Conservation (phyloP, 2,888 invertebrate genomes). For the Rhagophthalmus giganteus region DNA sequence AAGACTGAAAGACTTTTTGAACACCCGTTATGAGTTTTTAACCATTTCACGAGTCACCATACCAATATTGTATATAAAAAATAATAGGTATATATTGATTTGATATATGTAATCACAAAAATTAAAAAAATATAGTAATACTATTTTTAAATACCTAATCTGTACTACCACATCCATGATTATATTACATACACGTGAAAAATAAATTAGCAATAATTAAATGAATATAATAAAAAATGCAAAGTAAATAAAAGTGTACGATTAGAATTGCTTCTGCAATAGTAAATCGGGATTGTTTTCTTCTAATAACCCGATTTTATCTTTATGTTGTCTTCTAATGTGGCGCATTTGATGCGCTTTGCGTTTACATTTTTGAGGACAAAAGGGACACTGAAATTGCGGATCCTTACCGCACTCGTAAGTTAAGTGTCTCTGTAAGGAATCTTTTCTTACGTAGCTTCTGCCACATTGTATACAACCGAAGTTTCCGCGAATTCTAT, state of each 20-base stretch:
- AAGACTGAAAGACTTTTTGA: too few relatives aligned
- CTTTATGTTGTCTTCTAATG: conserved; percentile 59
- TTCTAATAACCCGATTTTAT: conserved; percentile 57
- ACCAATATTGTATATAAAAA: too few relatives aligned
- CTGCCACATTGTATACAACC: conserved; percentile 73
- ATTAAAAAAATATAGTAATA: too few relatives aligned
- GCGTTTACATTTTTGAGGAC: conserved; percentile 69
- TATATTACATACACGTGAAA: too few relatives aligned
- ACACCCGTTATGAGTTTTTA: too few relatives aligned
- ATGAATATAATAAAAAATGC: not conserved
- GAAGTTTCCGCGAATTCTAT: conserved; percentile 55
- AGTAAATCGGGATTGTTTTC: conserved; percentile 54
- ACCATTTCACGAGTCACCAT: too few relatives aligned
- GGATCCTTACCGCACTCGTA: conserved; percentile 77
- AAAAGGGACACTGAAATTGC: conserved; percentile 71
- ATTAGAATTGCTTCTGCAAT: not conserved
- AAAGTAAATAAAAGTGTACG: conserved; percentile 1
- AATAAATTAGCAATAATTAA: too few relatives aligned
- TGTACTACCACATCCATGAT: too few relatives aligned
- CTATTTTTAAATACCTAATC: too few relatives aligned
- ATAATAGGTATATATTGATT: too few relatives aligned
- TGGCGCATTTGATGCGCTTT: conserved; percentile 64
- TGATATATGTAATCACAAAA: too few relatives aligned
- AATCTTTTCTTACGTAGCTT: conserved; percentile 76
- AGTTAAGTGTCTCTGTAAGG: conserved; percentile 73